phyloP scores from a whole-genome alignment of 2,797 vertebrate genomes.

The Labroides dimidiatus region DNA sequence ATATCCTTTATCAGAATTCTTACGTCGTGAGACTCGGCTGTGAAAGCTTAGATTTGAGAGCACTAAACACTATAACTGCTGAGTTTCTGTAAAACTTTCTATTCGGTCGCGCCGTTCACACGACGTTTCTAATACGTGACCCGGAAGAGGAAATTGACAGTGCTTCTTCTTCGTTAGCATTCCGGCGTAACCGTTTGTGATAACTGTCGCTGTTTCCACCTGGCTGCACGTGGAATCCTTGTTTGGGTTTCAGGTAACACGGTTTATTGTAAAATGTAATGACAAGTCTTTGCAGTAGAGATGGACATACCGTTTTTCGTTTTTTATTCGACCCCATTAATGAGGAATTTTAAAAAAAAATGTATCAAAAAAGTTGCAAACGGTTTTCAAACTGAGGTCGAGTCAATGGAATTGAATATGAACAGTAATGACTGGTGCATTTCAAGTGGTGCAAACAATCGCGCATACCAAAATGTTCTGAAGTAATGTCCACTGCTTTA shows the following conservation, averaged over 20 bases:
- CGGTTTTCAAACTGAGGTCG: too few relatives aligned
- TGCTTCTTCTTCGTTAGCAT: constrained; percentile 34
- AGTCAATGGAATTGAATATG: too few relatives aligned
- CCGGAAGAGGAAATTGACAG: constrained; percentile 73
- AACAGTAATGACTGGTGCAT: too few relatives aligned
- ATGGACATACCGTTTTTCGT: too few relatives aligned
- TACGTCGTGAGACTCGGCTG: too few relatives aligned
- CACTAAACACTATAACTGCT: background rate
- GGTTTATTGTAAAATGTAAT: background rate
- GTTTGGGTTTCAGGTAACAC: background rate
- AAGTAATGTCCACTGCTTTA: too few relatives aligned
- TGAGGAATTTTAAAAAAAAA: too few relatives aligned
- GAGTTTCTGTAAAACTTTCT: constrained; percentile 67
- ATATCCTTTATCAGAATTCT: background rate
- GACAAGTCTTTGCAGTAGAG: background rate
- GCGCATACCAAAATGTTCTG: too few relatives aligned
- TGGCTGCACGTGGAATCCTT: background rate
- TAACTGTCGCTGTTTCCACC: constrained; percentile 19
- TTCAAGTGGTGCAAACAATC: too few relatives aligned
- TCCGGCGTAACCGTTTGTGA: background rate
- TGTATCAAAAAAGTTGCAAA: too few relatives aligned
- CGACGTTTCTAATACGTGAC: constrained; percentile 70
- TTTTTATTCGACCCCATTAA: too few relatives aligned
- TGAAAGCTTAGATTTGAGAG: background rate
- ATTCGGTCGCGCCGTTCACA: constrained; percentile 66